A percentile compares a stretch with the other conserved stretches of the same genome.
phyloP scores from a whole-genome alignment of 2,113 vertebrate species.

The Lophochroa leadbeateri region DNA sequence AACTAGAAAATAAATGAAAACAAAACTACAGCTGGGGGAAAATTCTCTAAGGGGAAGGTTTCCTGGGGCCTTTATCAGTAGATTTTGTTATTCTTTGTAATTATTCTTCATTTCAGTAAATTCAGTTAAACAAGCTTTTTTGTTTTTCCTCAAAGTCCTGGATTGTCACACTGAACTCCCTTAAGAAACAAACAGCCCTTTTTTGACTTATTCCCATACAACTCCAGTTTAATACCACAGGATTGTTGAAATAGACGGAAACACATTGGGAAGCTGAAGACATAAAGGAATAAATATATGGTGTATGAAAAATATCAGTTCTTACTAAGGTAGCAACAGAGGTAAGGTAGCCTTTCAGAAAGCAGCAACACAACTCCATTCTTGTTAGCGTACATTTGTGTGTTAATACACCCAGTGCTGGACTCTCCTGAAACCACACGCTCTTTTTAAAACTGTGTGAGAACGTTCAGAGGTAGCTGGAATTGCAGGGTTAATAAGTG shows the following conservation, averaged over 20 bases:
- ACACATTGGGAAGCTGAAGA: accelerated
- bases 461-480: background rate
- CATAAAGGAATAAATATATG: background rate
- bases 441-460: background rate
- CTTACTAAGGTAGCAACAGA: background rate
- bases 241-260: background rate
- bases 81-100: background rate
- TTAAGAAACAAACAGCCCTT: background rate
- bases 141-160: background rate
- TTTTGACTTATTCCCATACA: background rate
- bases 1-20: background rate
- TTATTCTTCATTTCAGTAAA: background rate
- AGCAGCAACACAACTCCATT: background rate
- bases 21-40: background rate
- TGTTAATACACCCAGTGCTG: background rate
- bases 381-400: background rate
- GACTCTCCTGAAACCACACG: background rate
- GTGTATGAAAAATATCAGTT: background rate
- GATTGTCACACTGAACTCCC: background rate
- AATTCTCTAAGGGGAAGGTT: background rate
- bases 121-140: background rate
- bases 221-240: background rate
- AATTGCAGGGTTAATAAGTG: background rate
- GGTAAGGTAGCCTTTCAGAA: background rate
- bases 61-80: background rate